A percentile compares a stretch with the other conserved stretches of the same genome.
Evolutionary conservation across 2,888 invertebrate genomes (phyloP).

Genomic region (Ceriagrion tenellum): DNA sequence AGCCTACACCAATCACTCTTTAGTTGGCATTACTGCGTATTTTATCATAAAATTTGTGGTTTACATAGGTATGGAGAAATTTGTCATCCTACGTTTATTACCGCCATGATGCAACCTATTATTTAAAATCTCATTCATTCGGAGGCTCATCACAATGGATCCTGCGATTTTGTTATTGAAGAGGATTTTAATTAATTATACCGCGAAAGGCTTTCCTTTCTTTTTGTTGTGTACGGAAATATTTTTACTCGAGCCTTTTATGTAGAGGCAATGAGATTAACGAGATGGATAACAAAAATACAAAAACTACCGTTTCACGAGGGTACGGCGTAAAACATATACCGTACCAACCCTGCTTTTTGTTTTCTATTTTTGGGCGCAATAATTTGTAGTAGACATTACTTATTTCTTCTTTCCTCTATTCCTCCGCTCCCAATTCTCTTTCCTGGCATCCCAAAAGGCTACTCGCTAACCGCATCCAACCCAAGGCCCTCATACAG

Average conservation of each 20-base stretch:
- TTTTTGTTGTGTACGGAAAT: background rate
- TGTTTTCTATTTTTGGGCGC: background rate
- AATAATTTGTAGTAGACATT: background rate
- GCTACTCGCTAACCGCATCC: background rate
- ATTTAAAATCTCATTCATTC: background rate
- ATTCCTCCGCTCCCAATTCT: background rate
- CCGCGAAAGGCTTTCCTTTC: background rate
- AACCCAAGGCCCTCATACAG: background rate
- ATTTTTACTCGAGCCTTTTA: background rate
- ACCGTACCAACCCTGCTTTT: background rate
- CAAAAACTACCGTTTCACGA: background rate
- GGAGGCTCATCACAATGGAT: background rate
- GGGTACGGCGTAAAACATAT: background rate
- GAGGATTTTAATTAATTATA: background rate
- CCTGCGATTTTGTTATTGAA: background rate
- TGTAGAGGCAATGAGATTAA: background rate
- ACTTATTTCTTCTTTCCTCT: background rate
- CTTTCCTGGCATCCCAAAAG: background rate
- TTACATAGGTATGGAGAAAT: no score
- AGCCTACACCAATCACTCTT: no score
- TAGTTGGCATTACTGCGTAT: no score
- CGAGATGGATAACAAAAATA: background rate
- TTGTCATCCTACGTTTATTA: background rate
- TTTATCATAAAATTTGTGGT: no score
- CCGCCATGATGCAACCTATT: background rate